These are phyloP conservation scores for Parapristionchus giblindavisi DNA, from an alignment of 2,888 invertebrate genomes.

Conservation along the genomic window DNA sequence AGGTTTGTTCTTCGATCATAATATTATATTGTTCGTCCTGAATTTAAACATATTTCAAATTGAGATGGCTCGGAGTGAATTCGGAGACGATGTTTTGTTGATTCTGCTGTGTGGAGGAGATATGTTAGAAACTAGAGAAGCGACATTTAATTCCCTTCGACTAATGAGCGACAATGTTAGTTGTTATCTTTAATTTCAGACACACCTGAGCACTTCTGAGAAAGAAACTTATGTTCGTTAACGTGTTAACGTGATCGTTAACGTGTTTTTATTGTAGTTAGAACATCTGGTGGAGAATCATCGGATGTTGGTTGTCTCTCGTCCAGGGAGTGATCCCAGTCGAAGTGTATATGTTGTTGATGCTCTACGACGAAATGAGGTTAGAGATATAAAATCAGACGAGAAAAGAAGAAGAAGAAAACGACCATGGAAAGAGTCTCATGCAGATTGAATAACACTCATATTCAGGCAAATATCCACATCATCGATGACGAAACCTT, in stretches of 20 bases:
- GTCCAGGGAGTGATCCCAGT: slow-evolving; percentile 18
- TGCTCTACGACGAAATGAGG: slow-evolving; percentile 33
- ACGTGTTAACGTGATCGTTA: no score
- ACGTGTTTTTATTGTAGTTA: not conserved
- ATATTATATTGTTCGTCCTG: not conserved
- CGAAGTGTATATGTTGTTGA: slow-evolving; percentile 32
- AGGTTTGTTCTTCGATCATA: not conserved
- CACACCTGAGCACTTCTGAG: no score
- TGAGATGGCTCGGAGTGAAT: slow-evolving; percentile 15
- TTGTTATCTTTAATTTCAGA: not conserved
- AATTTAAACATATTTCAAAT: not conserved
- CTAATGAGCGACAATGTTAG: slow-evolving; percentile 7
- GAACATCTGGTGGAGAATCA: not conserved
- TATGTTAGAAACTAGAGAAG: slow-evolving; percentile 12
- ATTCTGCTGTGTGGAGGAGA: slow-evolving; percentile 34
- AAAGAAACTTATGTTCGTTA: no score
- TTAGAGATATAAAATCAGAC: no score
- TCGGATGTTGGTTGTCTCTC: slow-evolving; percentile 21
- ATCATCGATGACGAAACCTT: slow-evolving; percentile 37
- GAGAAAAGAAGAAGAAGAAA: no score
- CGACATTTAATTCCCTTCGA: not conserved
- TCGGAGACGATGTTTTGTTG: slow-evolving; percentile 18
- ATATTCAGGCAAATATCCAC: slow-evolving; percentile 32
- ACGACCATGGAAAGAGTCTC: no score
- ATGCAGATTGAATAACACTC: not conserved